A percentile compares a stretch with the other conserved stretches of the same genome.
Evolutionary conservation across 1,140 invertebrate genomes (phyloP).

Genomic region (Trichonephila clavata): DNA sequence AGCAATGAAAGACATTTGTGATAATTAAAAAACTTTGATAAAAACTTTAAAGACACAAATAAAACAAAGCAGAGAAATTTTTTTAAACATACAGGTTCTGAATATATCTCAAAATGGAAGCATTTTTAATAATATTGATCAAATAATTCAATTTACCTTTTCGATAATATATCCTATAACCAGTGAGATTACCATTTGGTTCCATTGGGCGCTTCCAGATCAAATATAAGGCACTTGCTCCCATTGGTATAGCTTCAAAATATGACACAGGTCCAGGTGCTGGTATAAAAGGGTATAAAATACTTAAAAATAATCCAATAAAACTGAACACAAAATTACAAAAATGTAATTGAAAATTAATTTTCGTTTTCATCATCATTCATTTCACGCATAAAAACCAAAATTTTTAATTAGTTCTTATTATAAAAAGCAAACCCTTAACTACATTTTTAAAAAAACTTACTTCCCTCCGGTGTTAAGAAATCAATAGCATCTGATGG

Average conservation of each 20-base stretch:
- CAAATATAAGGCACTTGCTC: conserved; percentile 92
- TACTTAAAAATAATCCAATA: neutral
- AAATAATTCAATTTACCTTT: conserved; percentile 79
- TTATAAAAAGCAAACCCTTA: neutral
- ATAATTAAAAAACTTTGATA: too few species aligned
- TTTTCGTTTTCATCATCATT: too few species aligned
- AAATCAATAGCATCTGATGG: conserved; percentile 90
- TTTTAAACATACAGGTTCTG: neutral
- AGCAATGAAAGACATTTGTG: too few species aligned
- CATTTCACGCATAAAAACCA: too few species aligned
- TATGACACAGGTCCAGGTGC: conserved; percentile 92
- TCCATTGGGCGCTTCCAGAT: conserved; percentile 96
- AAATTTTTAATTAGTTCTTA: too few species aligned
- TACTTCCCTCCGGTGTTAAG: conserved; percentile 78
- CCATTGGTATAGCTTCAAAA: conserved; percentile 90
- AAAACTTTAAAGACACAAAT: too few species aligned
- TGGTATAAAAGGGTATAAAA: conserved; percentile 33
- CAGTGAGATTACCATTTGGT: conserved; percentile 95
- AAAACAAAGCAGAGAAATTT: neutral
- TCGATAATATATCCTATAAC: conserved; percentile 95
- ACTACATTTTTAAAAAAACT: neutral
- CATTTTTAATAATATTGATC: neutral
- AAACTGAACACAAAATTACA: too few species aligned
- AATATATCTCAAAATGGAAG: neutral
- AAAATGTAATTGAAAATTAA: neutral